These are phyloP conservation scores for Lymantria monacha DNA, from an alignment of 2,888 invertebrate genomes.

Conservation along the genomic window DNA sequence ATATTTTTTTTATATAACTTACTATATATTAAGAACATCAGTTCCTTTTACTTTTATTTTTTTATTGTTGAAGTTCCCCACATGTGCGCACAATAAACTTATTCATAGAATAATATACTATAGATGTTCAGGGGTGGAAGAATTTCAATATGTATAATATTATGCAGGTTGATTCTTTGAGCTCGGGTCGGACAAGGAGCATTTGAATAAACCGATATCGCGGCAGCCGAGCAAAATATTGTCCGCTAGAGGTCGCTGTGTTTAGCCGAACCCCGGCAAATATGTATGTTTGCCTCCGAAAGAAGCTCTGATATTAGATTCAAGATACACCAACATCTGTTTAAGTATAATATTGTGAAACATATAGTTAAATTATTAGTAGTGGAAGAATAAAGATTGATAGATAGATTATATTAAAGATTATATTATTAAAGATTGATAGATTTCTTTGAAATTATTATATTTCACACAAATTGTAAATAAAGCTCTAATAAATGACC, in stretches of 20 bases:
- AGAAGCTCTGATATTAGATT: slow-evolving; percentile 64
- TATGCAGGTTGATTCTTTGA: slow-evolving; percentile 80
- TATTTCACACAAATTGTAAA: too few relatives aligned
- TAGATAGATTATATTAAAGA: too few relatives aligned
- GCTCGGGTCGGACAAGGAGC: slow-evolving; percentile 72
- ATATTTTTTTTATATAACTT: too few relatives aligned
- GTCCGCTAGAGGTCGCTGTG: slow-evolving; percentile 70
- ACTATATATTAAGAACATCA: neutral
- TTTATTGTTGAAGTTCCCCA: slow-evolving; percentile 24
- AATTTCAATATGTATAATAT: slow-evolving; percentile 80
- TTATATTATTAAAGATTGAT: too few relatives aligned
- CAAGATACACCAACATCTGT: slow-evolving; percentile 45
- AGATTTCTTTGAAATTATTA: too few relatives aligned
- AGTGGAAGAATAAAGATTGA: too few relatives aligned
- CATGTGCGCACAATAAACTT: slow-evolving; percentile 55
- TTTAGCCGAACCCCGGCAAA: slow-evolving; percentile 57
- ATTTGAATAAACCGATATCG: slow-evolving; percentile 81
- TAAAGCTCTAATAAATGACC: too few relatives aligned
- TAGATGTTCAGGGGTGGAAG: slow-evolving; percentile 66
- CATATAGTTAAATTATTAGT: neutral
- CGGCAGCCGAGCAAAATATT: slow-evolving; percentile 74
- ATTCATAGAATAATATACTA: slow-evolving; percentile 74
- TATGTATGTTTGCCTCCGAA: slow-evolving; percentile 64
- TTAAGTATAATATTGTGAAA: slow-evolving; percentile 35
- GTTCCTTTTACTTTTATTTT: slow-evolving; percentile 1